Conservation (phyloP, 1,140 invertebrate species). For the Drosophila malerkotliana region DNA sequence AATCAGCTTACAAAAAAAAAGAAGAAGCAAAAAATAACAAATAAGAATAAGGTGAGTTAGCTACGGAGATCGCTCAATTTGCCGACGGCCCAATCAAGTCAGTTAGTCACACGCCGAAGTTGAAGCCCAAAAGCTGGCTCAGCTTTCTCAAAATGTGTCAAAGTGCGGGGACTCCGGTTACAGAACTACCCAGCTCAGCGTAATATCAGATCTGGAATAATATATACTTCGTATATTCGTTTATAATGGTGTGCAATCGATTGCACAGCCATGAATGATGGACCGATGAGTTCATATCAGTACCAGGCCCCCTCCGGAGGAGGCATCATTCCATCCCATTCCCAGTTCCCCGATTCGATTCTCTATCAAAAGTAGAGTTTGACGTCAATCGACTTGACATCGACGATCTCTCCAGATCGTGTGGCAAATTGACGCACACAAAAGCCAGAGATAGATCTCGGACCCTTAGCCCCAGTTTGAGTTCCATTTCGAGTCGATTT, state of each 20-base stretch:
- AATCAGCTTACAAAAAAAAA: constrained; percentile 37
- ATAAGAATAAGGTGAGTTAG: constrained; percentile 51
- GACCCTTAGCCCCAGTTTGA: constrained; percentile 41
- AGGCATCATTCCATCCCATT: constrained; percentile 16
- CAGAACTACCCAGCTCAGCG: constrained; percentile 26
- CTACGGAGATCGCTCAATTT: constrained; percentile 24
- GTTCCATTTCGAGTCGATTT: constrained; percentile 16
- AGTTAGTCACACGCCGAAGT: constrained; percentile 7
- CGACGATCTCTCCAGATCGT: constrained; percentile 47
- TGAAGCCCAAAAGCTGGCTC: neutral
- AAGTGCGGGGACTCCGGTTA: constrained; percentile 26
- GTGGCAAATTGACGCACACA: constrained; percentile 80
- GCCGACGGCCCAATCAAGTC: constrained; percentile 23
- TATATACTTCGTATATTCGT: constrained; percentile 1
- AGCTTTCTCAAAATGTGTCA: constrained; percentile 38
- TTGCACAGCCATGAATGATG: constrained; percentile 50
- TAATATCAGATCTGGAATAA: constrained; percentile 35
- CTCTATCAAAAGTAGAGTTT: constrained; percentile 59
- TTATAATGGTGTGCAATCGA: constrained; percentile 19
- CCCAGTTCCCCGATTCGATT: constrained; percentile 10
- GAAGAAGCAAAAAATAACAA: constrained; percentile 15
- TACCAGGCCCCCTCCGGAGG: constrained; percentile 57
- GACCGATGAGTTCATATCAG: constrained; percentile 57
- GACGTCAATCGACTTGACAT: constrained; percentile 80
- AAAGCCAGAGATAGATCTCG: constrained; percentile 37